Evolutionary conservation across 2,888 invertebrate genomes (phyloP), one percentile per base, ranked within the genome.

Genomic region (Norana najaformis): DNA sequence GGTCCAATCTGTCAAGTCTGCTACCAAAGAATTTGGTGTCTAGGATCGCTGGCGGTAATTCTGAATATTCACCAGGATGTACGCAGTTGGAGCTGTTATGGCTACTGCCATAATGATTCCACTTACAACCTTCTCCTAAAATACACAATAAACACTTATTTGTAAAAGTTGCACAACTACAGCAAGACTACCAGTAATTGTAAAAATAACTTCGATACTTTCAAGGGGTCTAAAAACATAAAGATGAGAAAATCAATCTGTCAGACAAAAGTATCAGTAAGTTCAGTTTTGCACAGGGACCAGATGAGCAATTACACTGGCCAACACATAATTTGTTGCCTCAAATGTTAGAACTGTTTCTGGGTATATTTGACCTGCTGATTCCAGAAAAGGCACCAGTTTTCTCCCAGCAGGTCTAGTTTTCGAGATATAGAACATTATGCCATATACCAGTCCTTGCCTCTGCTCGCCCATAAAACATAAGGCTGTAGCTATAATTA

Each of bases 31-130:
- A 85, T 35, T 36, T 88, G 88, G 88, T 39, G 88, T 47, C 41
- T 88, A 88, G 20, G n/a, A 6, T 30, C 88, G 39, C 8, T 88
- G 37, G 53, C 89, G 89, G 35, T 89, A 89, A 53, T 89, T 89
- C 89, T 89, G 89, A 37, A 89, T 14, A 23, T 89, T 89, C n/a
- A 69, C 69, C 35, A 89, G 69, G 82, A 89, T 69, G 89, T 89
- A 89, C 6, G 89, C 89, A 37, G 34, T 37, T n/a, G 89, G 89
- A n/a, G 37, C 53, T 34, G 69, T 69, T 36, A 89, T 36, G 37
- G 35, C 47, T 0, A 69, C 6, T n/a, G 82, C 39, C 89, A 89
- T 16, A 3, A 89, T 34, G 34, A 41, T 34, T n/a, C 89, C 89
- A 47, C 89, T 36, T 36, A 82, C 20, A 30, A 89, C 37, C 69